A percentile compares a stretch with the other conserved stretches of the same genome.
phyloP scores from a whole-genome alignment of 1,140 invertebrate genomes.

The Battus philenor region DNA sequence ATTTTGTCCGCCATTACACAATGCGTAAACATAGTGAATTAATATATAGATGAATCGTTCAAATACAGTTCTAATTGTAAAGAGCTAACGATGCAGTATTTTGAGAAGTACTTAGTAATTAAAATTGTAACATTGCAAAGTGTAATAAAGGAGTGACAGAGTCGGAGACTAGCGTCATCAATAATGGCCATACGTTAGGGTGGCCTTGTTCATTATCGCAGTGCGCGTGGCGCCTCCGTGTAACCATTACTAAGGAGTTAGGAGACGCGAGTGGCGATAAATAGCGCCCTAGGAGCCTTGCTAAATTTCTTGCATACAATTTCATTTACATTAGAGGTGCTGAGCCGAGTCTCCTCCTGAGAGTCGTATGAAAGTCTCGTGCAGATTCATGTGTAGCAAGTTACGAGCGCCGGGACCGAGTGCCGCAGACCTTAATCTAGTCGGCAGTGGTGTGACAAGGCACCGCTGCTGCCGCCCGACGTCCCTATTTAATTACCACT shows the following conservation, averaged over 20 bases:
- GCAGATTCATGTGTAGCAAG: conserved; percentile 68
- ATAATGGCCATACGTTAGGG: conserved; percentile 63
- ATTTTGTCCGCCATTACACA: too few species aligned
- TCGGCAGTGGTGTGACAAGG: conserved; percentile 46
- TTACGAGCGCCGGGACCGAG: conserved; percentile 55
- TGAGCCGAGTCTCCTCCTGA: conserved; percentile 51
- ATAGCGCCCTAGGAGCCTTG: conserved; percentile 59
- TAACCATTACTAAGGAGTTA: conserved; percentile 65
- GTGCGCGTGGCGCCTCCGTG: conserved; percentile 44
- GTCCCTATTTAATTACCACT: conserved; percentile 66
- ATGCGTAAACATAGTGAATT: too few species aligned
- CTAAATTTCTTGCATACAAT: conserved; percentile 72
- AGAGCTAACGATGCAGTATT: too few species aligned
- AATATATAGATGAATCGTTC: too few species aligned
- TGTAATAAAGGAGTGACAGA: conserved; percentile 46
- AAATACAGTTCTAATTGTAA: too few species aligned
- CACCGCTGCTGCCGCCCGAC: conserved; percentile 34
- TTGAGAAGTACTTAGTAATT: conserved; percentile 44
- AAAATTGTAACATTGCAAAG: conserved; percentile 39
- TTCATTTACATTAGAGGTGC: conserved; percentile 72
- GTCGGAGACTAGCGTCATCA: conserved; percentile 50
- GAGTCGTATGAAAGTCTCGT: conserved; percentile 62
- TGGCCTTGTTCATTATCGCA: conserved; percentile 57
- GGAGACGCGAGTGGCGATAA: conserved; percentile 64
- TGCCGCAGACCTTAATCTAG: conserved; percentile 61